Evolutionary conservation across 1,140 invertebrate species (phyloP), one percentile per base, ranked within the genome.

Genomic region (Sinella curviseta): DNA sequence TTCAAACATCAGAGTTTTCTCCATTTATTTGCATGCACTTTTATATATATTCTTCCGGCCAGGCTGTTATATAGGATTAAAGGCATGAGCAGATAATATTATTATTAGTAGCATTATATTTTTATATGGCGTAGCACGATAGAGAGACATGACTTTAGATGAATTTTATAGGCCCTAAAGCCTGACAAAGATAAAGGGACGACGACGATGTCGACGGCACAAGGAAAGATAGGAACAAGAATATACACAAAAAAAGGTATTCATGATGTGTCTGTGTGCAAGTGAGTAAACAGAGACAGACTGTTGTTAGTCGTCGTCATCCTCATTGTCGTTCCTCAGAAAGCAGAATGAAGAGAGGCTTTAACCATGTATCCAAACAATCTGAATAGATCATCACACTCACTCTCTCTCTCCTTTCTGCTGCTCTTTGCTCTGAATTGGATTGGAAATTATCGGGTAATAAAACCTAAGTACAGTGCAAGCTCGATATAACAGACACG

Each of bases 401-500:
- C 24, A 14, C 8, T 67, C 24, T 26, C 60, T 14, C 70, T 74
- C 24, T 36, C n/a, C n/a, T n/a, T 74, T 31, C 4, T 34, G 16
- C 24, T 16, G 70, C 16, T 17, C 31, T 36, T 35, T 70, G 65
- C 65, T 70, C 65, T 70, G 65, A 39, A 75, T 75, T 75, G 74
- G 74, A 54, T 39, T 77, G 55, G 75, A 77, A 80, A 80, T 80
- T 80, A 80, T 80, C 60, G 78, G 75, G 78, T 30, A 76, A 80
- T 80, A 80, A 80, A 80, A 80, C 30, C 39, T 77, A 80, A 80
- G 78, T n/a, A n/a, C n/a, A n/a, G n/a, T n/a, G n/a, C n/a, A n/a
- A n/a, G n/a, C n/a, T n/a, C n/a, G n/a, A n/a, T n/a, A n/a, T n/a
- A n/a, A n/a, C n/a, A n/a, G n/a, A n/a, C n/a, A n/a, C n/a, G n/a